Percentiles rank a stretch among this genome's conserved stretches.
phyloP scores from a whole-genome alignment of 2,888 invertebrate genomes.

The Eristalinus aeneus region DNA sequence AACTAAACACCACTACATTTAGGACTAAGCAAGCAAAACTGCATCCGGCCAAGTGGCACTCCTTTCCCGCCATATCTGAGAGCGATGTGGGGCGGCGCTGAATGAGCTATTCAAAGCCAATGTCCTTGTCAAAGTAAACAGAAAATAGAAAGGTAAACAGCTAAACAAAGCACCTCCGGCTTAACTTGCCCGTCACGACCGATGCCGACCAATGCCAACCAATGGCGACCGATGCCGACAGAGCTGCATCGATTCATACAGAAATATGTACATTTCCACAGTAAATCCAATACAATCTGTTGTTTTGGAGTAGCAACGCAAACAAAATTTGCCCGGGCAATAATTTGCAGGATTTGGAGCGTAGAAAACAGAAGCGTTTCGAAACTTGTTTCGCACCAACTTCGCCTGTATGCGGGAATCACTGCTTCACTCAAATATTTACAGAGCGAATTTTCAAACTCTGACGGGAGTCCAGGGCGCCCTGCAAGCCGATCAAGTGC shows the following conservation, averaged over 20 bases:
- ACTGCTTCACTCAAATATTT: conserved; percentile 56
- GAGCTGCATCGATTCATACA: conserved; percentile 45
- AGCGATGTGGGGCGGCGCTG: neutral
- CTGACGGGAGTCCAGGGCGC: conserved; percentile 27
- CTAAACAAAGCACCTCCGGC: conserved; percentile 47
- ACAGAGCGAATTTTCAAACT: conserved; percentile 61
- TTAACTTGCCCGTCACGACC: conserved; percentile 47
- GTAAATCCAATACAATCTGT: conserved; percentile 25
- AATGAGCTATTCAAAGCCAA: neutral
- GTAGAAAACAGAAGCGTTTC: conserved; percentile 15
- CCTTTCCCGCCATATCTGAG: neutral
- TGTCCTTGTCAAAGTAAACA: conserved; percentile 7
- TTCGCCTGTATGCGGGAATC: neutral
- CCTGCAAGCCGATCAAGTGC: neutral
- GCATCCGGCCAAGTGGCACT: neutral
- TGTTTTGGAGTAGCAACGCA: conserved; percentile 3
- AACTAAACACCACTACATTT: neutral
- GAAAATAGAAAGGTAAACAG: conserved; percentile 51
- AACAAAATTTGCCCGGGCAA: conserved; percentile 44
- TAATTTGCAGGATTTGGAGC: conserved; percentile 62
- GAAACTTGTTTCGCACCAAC: neutral
- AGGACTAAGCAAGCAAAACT: neutral
- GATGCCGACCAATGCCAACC: too few relatives aligned
- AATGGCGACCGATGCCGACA: conserved; percentile 29
- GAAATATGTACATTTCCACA: conserved; percentile 23